Conservation (phyloP, 2,113 vertebrate species). For the Formicarius rufipectus region DNA sequence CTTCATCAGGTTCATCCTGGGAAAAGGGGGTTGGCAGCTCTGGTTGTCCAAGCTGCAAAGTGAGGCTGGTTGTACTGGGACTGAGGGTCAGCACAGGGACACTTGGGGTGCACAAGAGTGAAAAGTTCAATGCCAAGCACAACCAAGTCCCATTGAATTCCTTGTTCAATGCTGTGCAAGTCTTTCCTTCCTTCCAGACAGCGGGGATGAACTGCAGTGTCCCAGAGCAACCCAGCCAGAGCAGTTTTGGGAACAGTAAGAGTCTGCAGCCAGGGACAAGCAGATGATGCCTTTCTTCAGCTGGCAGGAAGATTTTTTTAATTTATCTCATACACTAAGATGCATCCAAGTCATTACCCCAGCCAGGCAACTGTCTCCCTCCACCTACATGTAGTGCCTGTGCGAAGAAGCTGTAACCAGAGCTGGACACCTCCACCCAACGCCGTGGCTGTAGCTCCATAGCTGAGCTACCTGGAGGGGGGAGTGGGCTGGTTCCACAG, state of each 20-base stretch:
- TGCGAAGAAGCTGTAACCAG: neutral
- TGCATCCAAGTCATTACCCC: neutral
- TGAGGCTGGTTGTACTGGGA: neutral
- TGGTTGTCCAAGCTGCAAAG: neutral
- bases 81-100: neutral
- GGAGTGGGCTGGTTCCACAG: rapidly evolving
- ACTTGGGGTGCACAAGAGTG: neutral
- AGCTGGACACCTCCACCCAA: neutral
- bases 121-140: rapidly evolving
- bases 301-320: neutral
- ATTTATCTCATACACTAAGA: neutral
- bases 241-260: neutral
- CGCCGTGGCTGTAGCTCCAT: rapidly evolving
- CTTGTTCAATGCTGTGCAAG: neutral
- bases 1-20: neutral
- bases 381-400: rapidly evolving
- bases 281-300: neutral
- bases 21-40: neutral
- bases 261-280: neutral
- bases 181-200: neutral
- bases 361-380: neutral
- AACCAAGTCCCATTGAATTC: rapidly evolving
- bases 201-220: neutral
- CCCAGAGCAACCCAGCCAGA: neutral
- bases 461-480: neutral